Percentiles rank a stretch among this genome's conserved stretches.
Conservation (phyloP, 2,888 invertebrate genomes). For the Sphaerophoria taeniata region DNA sequence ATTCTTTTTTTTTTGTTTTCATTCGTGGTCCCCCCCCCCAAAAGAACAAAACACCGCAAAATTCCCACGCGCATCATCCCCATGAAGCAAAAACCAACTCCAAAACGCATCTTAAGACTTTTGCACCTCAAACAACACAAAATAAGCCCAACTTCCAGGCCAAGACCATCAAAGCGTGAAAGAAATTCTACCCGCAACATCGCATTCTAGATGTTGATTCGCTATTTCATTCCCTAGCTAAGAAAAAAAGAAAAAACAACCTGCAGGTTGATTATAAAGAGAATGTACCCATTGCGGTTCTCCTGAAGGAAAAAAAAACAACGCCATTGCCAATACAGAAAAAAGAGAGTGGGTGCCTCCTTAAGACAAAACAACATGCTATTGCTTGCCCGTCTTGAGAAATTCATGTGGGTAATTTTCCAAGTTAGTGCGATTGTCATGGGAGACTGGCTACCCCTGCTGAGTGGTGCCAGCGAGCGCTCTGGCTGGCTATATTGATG, state of each 20-base stretch:
- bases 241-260: background rate
- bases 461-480: background rate
- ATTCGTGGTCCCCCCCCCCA: background rate
- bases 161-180: conserved; percentile 23
- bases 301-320: conserved; percentile 33
- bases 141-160: background rate
- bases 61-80: conserved; percentile 30
- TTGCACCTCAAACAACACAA: background rate
- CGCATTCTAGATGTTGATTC: conserved; percentile 66
- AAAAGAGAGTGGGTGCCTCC: conserved; percentile 61
- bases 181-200: conserved; percentile 49
- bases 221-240: conserved; percentile 24
- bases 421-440: conserved; percentile 54
- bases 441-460: conserved; percentile 67
- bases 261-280: background rate
- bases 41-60: background rate
- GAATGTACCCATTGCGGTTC: conserved; percentile 51
- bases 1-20: background rate
- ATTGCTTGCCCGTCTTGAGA: conserved; percentile 49
- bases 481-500: background rate
- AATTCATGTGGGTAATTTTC: conserved; percentile 69
- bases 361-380: conserved; percentile 49
- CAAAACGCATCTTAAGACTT: conserved; percentile 10
- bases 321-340: conserved; percentile 27
- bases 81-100: background rate